Base-by-base conservation (phyloP, 1,140 invertebrate genomes). In the Drosophila mauritiana region DNA sequence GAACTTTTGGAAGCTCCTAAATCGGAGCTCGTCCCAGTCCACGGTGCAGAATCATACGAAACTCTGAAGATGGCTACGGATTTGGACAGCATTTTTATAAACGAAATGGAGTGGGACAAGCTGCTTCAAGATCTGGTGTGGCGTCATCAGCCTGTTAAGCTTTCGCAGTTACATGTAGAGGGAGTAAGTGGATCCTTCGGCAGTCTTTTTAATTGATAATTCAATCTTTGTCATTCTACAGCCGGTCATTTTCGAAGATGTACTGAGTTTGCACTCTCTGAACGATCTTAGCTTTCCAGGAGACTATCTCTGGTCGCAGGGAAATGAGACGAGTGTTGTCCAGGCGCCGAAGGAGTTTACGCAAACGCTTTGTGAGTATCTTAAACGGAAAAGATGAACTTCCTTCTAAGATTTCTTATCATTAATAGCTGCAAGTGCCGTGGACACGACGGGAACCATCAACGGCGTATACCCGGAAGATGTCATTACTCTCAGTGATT, bases 281-380 rank as follows among this genome's bases (percentile, higher is more conserved):
- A 94, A 94, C 72, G 69, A 78, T 11, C 61, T 94, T 3, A 88
- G 74, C 59, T 94, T 93, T 76, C 94, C 93, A 0, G 77, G 91
- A 12, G 93, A 93, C 15, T 94, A 90, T 63, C 69, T 94, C 0
- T 90, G 91, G 65, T 78, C 81, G 1, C 89, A 82, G 51, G 86
- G 79, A 36, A 80, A 79, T 7, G 51, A 74, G n/a, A 73, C 84
- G 15, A 82, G 61, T 17, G 72, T 81, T 13, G 76, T 93, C n/a
- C 67, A 73, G 48, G 92, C 90, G 0, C 63, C 79, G 37, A 94
- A 93, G 69, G 85, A 78, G 51, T 94, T 94, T 57, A 78, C 27
- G 3, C 59, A 69, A 25, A 85, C 70, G 0, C 61, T 92, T 10
- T 61, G 85, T 85, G 56, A 51, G 67, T 55, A 34, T 0, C 11